Percentiles rank a stretch among this genome's conserved stretches.
Conservation (phyloP, 2,888 invertebrate genomes). For the Tetragonula carbonaria region DNA sequence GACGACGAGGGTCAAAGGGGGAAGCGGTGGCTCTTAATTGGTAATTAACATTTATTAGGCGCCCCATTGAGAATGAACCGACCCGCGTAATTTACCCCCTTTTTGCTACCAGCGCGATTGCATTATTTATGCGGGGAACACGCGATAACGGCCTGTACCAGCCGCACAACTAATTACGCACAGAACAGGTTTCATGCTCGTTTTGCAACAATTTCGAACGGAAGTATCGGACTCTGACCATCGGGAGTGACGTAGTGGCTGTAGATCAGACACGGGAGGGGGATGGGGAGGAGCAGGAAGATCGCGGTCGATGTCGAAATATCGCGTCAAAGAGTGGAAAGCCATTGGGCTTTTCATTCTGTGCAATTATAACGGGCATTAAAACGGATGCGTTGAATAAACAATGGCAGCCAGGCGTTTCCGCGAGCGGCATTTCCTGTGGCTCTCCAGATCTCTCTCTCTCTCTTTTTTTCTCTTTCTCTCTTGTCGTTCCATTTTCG, state of each 20-base stretch:
- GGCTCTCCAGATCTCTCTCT: constrained; percentile 12
- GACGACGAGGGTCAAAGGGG: background rate
- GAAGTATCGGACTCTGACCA: background rate
- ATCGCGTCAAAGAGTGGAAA: constrained; percentile 42
- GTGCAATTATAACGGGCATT: constrained; percentile 46
- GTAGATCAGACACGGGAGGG: background rate
- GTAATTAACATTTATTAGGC: constrained; percentile 53
- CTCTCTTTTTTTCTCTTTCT: background rate
- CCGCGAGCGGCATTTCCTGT: constrained; percentile 40
- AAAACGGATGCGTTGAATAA: constrained; percentile 49
- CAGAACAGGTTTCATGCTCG: constrained; percentile 21
- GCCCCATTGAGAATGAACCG: constrained; percentile 26
- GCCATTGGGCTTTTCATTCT: constrained; percentile 43
- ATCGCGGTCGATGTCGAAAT: constrained; percentile 41
- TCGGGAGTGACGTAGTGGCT: background rate
- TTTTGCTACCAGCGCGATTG: constrained; percentile 2
- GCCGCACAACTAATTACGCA: constrained; percentile 41
- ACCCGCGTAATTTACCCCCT: constrained; percentile 35
- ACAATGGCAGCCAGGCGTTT: constrained; percentile 37
- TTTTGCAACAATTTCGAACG: constrained; percentile 48
- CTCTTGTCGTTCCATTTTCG: constrained; percentile 19
- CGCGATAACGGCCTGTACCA: constrained; percentile 36
- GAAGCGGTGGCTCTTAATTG: constrained; percentile 23
- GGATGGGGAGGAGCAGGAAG: background rate
- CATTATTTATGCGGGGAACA: constrained; percentile 52